Conservation (phyloP, 2,113 vertebrate species). For the Ceyx margarethae region DNA sequence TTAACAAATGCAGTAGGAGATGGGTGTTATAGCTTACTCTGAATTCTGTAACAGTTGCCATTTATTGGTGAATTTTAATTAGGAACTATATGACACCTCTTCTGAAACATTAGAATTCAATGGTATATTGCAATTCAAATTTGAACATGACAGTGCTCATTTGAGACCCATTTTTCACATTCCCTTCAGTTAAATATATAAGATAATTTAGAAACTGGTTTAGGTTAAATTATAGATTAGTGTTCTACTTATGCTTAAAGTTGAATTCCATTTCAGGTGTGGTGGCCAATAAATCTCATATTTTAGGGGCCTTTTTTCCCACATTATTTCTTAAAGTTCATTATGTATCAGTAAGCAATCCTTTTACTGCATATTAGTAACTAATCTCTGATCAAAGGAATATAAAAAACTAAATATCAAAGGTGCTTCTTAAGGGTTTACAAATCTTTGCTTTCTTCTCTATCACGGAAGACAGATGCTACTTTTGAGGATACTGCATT, state of each 20-base stretch:
- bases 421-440: conserved; percentile 6
- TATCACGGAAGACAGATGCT: not conserved
- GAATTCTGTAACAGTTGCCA: conserved; percentile 40
- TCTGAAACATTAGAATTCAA: conserved; percentile 14
- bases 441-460: not conserved
- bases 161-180: conserved; percentile 9
- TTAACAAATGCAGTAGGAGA: conserved; percentile 38
- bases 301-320: not conserved
- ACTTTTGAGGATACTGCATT: not conserved
- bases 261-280: not conserved
- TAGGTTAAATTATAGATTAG: not conserved
- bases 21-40: not conserved
- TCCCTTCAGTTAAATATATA: not conserved
- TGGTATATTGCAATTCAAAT: conserved; percentile 4
- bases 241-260: not conserved
- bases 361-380: not conserved
- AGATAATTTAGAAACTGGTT: not conserved
- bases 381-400: conserved; percentile 34
- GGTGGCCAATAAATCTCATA: not conserved
- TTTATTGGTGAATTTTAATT: conserved; percentile 42
- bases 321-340: not conserved
- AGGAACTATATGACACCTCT: not conserved
- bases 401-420: conserved; percentile 7
- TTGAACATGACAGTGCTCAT: not conserved
- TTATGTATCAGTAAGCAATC: not conserved